Evolutionary conservation across 1,140 invertebrate genomes (phyloP).

Genomic region (Harpegnathos saltator): DNA sequence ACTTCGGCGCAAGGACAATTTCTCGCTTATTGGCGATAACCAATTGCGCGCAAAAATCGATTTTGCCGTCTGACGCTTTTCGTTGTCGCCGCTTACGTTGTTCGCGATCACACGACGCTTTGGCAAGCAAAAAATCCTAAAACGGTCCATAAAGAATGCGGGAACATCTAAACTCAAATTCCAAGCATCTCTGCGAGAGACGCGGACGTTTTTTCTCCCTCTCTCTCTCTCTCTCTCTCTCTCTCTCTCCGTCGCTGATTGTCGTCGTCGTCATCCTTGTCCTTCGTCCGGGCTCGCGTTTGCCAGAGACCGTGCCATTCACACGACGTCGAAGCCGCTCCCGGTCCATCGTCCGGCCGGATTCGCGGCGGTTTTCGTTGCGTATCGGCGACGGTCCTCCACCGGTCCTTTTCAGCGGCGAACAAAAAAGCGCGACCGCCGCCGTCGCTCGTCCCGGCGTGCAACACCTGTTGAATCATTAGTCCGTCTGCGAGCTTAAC

Average conservation of each 20-base stretch:
- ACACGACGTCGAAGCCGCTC: neutral
- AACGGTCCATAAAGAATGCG: no score
- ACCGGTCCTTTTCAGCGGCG: constrained; percentile 46
- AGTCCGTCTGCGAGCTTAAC: constrained; percentile 72
- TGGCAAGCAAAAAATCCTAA: no score
- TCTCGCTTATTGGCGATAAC: no score
- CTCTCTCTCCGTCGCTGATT: no score
- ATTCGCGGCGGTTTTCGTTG: constrained; percentile 35
- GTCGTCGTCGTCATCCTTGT: no score
- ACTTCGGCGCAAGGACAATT: neutral
- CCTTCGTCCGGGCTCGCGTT: neutral
- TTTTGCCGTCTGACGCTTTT: no score
- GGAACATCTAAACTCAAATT: neutral
- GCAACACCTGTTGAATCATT: constrained; percentile 78
- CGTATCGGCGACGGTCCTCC: constrained; percentile 40
- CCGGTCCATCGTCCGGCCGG: neutral
- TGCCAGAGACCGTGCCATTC: neutral
- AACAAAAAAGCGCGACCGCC: constrained; percentile 44
- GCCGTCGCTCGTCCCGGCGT: constrained; percentile 59
- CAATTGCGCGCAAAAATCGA: no score
- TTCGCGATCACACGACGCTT: no score
- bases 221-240: no score
- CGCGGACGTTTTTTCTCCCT: neutral
- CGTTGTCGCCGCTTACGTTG: no score
- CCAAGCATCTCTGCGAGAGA: neutral